A percentile compares a stretch with the other conserved stretches of the same genome.
phyloP scores from a whole-genome alignment of 2,888 invertebrate species.

The Parthenolecanium corni region DNA sequence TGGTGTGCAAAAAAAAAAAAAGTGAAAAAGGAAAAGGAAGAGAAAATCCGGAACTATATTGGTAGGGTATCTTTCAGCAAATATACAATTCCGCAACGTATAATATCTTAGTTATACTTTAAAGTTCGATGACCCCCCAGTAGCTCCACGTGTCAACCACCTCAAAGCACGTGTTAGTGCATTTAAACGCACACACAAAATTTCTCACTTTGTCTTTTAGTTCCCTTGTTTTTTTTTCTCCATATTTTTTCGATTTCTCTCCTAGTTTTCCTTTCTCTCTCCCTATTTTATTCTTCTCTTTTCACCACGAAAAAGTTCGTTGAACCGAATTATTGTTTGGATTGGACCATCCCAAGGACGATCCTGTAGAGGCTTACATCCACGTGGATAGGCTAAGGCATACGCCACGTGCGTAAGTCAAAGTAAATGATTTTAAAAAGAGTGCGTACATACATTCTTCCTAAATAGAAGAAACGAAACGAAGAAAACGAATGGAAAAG shows the following conservation, averaged over 20 bases:
- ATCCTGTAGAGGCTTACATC: conserved; percentile 15
- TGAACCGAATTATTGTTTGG: conserved; percentile 15
- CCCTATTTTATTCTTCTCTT: neutral
- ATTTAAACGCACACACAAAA: neutral
- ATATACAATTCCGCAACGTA: conserved; percentile 1
- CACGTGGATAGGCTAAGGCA: conserved; percentile 22
- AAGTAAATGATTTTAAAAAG: neutral
- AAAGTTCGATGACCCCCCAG: neutral
- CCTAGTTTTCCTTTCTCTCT: too few species aligned
- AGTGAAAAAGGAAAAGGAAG: too few species aligned
- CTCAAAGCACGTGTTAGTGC: conserved; percentile 11
- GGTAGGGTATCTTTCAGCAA: neutral
- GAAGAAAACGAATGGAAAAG: neutral
- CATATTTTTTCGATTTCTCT: too few species aligned
- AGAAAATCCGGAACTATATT: too few species aligned
- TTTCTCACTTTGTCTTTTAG: too few species aligned
- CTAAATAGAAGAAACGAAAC: neutral
- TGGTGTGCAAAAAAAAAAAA: too few species aligned
- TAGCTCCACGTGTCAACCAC: conserved; percentile 14
- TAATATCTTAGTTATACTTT: conserved; percentile 4
- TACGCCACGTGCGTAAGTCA: conserved; percentile 19
- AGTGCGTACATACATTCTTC: conserved; percentile 13
- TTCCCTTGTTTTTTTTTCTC: too few species aligned
- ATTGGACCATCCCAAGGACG: conserved; percentile 23
- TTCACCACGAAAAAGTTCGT: conserved; percentile 7